phyloP scores from a whole-genome alignment of 2,888 invertebrate genomes.

The Apamea crenata region DNA sequence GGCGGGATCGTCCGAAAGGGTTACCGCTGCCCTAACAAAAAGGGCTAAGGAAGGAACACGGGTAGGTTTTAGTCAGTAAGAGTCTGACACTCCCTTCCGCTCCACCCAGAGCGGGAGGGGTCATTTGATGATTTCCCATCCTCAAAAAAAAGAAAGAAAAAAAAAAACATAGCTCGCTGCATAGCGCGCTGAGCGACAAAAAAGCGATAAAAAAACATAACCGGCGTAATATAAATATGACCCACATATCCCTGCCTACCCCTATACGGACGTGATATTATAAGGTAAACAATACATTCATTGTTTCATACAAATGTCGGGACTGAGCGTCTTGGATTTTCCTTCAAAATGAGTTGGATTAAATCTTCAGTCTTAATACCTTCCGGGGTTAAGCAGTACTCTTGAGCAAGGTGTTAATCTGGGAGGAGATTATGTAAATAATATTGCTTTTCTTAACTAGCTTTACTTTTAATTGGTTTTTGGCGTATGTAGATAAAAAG shows the following conservation, averaged over 20 bases:
- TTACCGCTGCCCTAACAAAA: no score
- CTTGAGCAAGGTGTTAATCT: conserved; percentile 25
- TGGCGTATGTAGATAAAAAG: neutral
- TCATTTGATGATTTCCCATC: no score
- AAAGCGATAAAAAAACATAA: no score
- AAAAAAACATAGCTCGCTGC: no score
- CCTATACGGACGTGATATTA: neutral
- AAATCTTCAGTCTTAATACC: conserved; percentile 31
- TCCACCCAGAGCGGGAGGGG: no score
- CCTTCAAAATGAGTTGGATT: conserved; percentile 31
- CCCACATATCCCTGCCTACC: neutral
- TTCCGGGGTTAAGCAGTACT: conserved; percentile 14
- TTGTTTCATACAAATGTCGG: conserved; percentile 11
- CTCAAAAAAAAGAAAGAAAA: no score
- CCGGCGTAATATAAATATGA: neutral
- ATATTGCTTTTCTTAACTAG: conserved; percentile 12
- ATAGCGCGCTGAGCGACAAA: no score
- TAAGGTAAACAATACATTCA: conserved; percentile 12
- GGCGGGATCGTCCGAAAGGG: no score
- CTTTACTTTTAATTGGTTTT: neutral
- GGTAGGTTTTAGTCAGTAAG: no score
- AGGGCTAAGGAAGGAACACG: no score
- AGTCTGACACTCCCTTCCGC: no score
- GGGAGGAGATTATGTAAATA: conserved; percentile 30
- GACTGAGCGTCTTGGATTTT: neutral